Evolutionary conservation across 1,140 invertebrate species (phyloP), one percentile per base, ranked within the genome.

Genomic region (Bombus confusus): DNA sequence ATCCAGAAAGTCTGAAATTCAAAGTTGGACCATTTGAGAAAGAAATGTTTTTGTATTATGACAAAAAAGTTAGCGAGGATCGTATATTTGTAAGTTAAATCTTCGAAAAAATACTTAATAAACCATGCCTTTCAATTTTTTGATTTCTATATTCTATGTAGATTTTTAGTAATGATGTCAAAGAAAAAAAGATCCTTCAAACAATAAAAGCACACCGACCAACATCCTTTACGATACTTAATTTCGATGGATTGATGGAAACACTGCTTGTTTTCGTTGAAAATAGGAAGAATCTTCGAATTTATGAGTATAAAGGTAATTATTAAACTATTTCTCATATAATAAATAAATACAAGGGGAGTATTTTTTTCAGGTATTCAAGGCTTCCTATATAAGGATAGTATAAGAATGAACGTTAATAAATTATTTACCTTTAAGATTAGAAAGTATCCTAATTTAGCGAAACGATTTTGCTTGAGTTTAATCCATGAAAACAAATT

Each of bases 271-370:
- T 94, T 43, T 92, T 92, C 57, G 75, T 88, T 6, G 91, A 94
- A 78, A 93, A 94, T 71, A 57, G 80, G 39, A 87, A 72, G 43
- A 86, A 39, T 28, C 83, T 94, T 10, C 79, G 82, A 73, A 89
- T 94, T 85, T 92, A 93, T 25, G 93, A 94, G 74, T 94, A 94
- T 34, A 85, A 78, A 87, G 93, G 93, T 93, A 68, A 68, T 22
- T 34, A 86, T 71, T 15, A 12, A 52, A 52, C 47, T 52, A 52
- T 52, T 52, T 52, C 22, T 8, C 6, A 6, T 52, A 52, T 2
- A 52, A 52, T 52, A 52, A 52, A 52, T 52, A 52, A 52, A 52
- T 52, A 52, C 47, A 52, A 52, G 1, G 0, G 12, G 18, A 22
- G 34, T 43, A 31, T 47, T 39, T 47, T 71, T 85, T 83, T 76